Percentiles rank a stretch among this genome's conserved stretches.
Conservation (phyloP, 2,888 invertebrate species). For the Girardia tigrina region DNA sequence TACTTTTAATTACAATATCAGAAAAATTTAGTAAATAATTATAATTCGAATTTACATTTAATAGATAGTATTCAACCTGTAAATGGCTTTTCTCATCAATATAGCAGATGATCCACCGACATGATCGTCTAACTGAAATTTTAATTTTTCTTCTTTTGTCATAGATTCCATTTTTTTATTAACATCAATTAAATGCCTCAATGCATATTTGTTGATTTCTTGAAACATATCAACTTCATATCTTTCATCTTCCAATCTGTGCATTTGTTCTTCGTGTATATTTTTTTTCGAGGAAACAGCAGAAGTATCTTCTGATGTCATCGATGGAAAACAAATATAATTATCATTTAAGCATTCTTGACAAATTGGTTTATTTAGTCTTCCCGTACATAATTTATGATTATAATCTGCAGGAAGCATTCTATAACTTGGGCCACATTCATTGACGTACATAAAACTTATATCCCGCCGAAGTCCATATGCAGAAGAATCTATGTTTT, state of each 20-base stretch:
- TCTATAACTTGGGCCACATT: background rate
- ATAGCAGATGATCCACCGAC: background rate
- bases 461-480: background rate
- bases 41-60: no score
- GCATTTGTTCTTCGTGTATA: background rate
- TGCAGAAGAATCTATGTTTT: no score
- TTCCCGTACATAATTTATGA: background rate
- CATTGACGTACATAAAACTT: background rate
- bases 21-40: no score
- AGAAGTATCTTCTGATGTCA: constrained; percentile 7
- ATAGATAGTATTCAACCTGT: no score
- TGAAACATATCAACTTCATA: constrained; percentile 13
- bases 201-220: constrained; percentile 6
- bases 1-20: no score
- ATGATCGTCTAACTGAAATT: background rate
- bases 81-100: background rate
- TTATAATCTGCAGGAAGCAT: background rate
- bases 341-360: background rate
- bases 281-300: background rate
- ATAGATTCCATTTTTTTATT: background rate
- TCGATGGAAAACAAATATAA: background rate
- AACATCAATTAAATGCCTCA: background rate
- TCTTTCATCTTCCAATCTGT: background rate
- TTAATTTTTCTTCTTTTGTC: background rate
- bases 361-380: background rate